Evolutionary conservation across 2,113 vertebrate genomes (phyloP).

Genomic region (Clupea harengus): DNA sequence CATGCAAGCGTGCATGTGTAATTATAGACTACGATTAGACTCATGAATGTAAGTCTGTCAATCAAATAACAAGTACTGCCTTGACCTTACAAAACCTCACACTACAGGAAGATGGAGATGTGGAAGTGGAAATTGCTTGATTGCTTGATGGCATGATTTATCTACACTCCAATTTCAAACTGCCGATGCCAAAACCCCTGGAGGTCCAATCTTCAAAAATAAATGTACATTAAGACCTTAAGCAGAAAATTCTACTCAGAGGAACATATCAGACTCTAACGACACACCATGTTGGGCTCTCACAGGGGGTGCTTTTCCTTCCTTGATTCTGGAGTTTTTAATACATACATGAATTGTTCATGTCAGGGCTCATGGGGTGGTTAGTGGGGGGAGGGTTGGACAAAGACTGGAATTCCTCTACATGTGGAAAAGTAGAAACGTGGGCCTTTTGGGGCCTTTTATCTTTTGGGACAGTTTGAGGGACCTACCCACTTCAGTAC

Average conservation of each 20-base stretch:
- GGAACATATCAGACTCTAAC: not conserved
- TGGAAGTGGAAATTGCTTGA: not conserved
- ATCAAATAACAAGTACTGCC: not conserved
- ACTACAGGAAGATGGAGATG: not conserved
- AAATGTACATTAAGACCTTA: not conserved
- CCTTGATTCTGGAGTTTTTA: too few species aligned
- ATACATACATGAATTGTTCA: not conserved
- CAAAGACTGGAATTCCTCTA: not conserved
- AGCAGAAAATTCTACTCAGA: too few species aligned
- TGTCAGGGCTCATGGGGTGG: not conserved
- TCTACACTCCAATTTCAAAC: not conserved
- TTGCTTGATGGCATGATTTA: not conserved
- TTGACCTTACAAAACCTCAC: not conserved
- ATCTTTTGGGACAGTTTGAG: not conserved
- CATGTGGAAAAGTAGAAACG: not conserved
- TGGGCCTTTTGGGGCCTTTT: not conserved
- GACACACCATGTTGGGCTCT: not conserved
- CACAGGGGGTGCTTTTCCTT: too few species aligned
- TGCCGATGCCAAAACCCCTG: not conserved
- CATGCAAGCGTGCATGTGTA: not conserved
- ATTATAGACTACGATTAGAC: too few species aligned
- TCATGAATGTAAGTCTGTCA: not conserved
- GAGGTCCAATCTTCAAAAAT: not conserved
- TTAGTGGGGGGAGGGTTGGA: not conserved
- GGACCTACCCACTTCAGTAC: not conserved